Conservation (phyloP, 2,113 vertebrate species). For the Macrotis lagotis region DNA sequence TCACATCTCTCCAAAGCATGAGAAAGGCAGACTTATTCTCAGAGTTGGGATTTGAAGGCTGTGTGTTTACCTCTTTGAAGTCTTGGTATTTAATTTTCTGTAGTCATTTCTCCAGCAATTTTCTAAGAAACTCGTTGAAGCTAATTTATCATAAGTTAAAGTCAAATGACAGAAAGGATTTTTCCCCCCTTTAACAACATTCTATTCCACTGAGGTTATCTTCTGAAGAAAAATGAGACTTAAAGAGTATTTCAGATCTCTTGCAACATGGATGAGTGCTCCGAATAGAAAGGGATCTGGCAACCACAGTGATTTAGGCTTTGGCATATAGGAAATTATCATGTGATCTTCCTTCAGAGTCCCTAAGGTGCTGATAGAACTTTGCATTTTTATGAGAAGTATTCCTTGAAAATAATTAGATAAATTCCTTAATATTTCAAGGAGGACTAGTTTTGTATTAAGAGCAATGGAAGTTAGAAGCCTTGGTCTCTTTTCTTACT, state of each 20-base stretch:
- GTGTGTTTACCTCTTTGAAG: slow-evolving; percentile 80
- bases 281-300: slow-evolving; percentile 60
- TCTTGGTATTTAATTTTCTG: slow-evolving; percentile 80
- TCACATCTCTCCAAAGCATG: slow-evolving; percentile 72
- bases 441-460: slow-evolving; percentile 36
- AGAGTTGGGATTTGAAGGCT: slow-evolving; percentile 77
- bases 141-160: slow-evolving; percentile 81
- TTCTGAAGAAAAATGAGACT: slow-evolving; percentile 79
- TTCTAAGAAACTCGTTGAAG: slow-evolving; percentile 81
- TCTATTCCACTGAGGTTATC: slow-evolving; percentile 76
- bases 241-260: slow-evolving; percentile 78
- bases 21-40: slow-evolving; percentile 79
- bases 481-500: slow-evolving; percentile 27
- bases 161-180: slow-evolving; percentile 79
- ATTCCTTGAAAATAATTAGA: slow-evolving; percentile 61
- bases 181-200: slow-evolving; percentile 64
- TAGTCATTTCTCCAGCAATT: slow-evolving; percentile 81
- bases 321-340: slow-evolving; percentile 59
- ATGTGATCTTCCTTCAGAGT: slow-evolving; percentile 64
- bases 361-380: slow-evolving; percentile 52
- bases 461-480: slow-evolving; percentile 12
- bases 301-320: slow-evolving; percentile 60
- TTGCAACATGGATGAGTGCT: slow-evolving; percentile 62
- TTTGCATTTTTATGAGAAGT: slow-evolving; percentile 31
- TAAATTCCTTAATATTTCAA: slow-evolving; percentile 67